These are phyloP conservation scores for Mohoua ochrocephala DNA, from an alignment of 2,113 vertebrate species.

Conservation along the genomic window DNA sequence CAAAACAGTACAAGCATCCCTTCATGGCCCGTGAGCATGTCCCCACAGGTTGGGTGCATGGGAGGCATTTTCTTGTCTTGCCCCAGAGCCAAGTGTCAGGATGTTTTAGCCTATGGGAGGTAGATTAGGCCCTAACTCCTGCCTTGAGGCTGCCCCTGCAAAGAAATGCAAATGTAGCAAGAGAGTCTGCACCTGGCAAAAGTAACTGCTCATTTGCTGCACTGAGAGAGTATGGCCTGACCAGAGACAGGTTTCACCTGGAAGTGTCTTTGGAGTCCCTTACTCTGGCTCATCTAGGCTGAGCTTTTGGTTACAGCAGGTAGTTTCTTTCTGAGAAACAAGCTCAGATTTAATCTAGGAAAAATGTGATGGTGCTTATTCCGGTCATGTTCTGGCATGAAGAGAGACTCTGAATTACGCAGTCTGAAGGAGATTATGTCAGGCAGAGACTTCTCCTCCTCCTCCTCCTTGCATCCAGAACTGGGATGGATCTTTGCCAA, in stretches of 20 bases:
- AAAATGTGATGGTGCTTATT: neutral
- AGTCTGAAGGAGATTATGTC: neutral
- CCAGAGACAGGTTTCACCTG: neutral
- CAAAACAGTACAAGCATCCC: neutral
- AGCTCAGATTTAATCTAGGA: neutral
- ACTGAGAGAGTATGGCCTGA: neutral
- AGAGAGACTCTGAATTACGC: neutral
- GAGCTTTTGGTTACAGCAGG: neutral
- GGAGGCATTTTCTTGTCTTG: neutral
- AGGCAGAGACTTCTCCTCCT: neutral
- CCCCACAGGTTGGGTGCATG: neutral
- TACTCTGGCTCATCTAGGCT: neutral
- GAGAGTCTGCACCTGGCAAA: neutral
- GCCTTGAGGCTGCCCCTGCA: neutral
- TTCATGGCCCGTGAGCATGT: accelerated
- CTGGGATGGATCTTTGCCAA: neutral
- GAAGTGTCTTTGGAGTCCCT: neutral
- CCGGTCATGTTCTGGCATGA: neutral
- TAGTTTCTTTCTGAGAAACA: neutral
- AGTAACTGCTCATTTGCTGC: neutral
- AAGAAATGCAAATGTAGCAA: neutral
- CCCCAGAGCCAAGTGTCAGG: neutral
- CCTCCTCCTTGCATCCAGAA: neutral
- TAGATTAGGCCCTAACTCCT: neutral
- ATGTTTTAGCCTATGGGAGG: neutral